A percentile compares a stretch with the other conserved stretches of the same genome.
Conservation (phyloP, 2,797 vertebrate genomes). For the Argentina silus region DNA sequence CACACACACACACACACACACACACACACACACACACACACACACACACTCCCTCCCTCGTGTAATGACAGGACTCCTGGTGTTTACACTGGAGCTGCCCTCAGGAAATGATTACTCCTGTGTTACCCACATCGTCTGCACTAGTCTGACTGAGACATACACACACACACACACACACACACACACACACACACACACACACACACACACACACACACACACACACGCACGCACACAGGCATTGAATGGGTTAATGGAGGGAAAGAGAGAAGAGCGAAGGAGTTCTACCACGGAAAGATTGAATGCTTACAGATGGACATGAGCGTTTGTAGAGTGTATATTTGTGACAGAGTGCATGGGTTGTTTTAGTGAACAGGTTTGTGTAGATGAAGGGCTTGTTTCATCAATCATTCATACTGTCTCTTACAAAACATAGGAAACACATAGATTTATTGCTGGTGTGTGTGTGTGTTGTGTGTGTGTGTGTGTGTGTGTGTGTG, state of each 20-base stretch:
- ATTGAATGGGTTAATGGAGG: too few species aligned
- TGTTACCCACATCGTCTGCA: slow-evolving; percentile 43
- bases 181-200: slow-evolving; percentile 16
- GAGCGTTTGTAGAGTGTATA: not conserved
- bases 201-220: slow-evolving; percentile 15
- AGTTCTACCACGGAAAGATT: too few species aligned
- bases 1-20: slow-evolving; percentile 5
- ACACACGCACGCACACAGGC: slow-evolving; percentile 6
- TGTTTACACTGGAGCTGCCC: slow-evolving; percentile 69
- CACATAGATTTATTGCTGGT: too few species aligned
- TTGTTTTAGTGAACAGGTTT: too few species aligned
- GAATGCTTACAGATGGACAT: too few species aligned
- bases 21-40: not conserved
- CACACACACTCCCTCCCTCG: slow-evolving; percentile 16
- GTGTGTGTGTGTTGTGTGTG: not conserved
- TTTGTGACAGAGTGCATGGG: not conserved
- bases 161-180: not conserved
- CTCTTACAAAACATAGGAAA: too few species aligned
- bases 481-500: not conserved
- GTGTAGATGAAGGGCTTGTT: too few species aligned
- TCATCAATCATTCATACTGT: too few species aligned
- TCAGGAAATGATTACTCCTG: slow-evolving; percentile 72
- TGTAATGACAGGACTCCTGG: slow-evolving; percentile 13
- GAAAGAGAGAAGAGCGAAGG: too few species aligned
- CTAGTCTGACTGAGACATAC: slow-evolving; percentile 18